These are phyloP conservation scores for Gymnoscelis rufifasciata DNA, from an alignment of 2,888 invertebrate species.

Conservation along the genomic window DNA sequence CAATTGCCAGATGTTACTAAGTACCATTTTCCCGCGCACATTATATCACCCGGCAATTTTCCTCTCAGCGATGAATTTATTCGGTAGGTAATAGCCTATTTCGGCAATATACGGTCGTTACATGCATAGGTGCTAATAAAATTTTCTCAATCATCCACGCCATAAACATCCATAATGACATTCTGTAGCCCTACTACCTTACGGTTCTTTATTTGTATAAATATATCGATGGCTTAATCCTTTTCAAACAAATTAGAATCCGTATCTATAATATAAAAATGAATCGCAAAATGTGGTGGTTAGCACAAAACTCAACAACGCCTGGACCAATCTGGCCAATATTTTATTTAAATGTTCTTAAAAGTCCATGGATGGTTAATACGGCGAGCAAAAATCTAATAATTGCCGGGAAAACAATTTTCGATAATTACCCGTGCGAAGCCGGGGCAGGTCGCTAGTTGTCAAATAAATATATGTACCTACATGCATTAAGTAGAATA, in stretches of 20 bases:
- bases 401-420: too few species aligned
- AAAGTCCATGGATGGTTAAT: too few species aligned
- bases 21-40: neutral
- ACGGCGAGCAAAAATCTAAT: too few species aligned
- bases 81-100: conserved; percentile 29
- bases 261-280: too few species aligned
- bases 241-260: conserved; percentile 1
- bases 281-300: too few species aligned
- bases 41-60: conserved; percentile 2
- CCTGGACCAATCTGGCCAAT: too few species aligned
- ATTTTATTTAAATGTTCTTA: too few species aligned
- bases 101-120: conserved; percentile 19
- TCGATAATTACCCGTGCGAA: too few species aligned
- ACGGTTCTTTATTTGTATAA: conserved; percentile 14
- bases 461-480: too few species aligned
- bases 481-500: too few species aligned
- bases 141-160: conserved; percentile 28
- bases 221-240: conserved; percentile 13
- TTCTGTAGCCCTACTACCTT: conserved; percentile 21
- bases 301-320: too few species aligned
- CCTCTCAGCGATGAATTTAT: conserved; percentile 11
- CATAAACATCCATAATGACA: conserved; percentile 27
- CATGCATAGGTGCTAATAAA: conserved; percentile 25
- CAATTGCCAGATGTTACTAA: neutral
- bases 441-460: too few species aligned